Base-by-base conservation (phyloP, 2,113 vertebrate genomes). In the Cinclus cinclus region DNA sequence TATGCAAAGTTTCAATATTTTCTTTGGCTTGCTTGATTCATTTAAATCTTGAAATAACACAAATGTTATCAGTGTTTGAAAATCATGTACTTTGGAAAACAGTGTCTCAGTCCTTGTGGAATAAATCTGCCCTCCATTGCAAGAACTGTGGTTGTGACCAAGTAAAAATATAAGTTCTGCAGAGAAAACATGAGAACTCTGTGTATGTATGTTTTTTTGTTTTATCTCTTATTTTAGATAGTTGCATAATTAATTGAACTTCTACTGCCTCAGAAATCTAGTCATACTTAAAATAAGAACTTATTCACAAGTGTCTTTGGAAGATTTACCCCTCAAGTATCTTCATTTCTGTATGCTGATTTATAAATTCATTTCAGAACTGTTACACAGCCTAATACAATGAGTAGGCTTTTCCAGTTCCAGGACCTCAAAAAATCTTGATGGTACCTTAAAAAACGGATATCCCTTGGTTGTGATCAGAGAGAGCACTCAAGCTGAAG, bases 211-310 rank as follows among this genome's bases (percentile, higher is more conserved):
- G 12, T 0, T 58, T 18, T 39, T 47, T 92, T 65, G 9, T 65
- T 89, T 84, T 59, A 53, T 42, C 9, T 78, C 41, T 79, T 76
- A 65, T 17, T 85, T 91, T 74, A 71, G 35, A 39, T 22, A 55
- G 37, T 24, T 88, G 33, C 31, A 7, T 67, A 89, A 86, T 86
- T 92, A 69, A 69, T 94, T 73, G 12, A 17, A 37, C 83, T 44
- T 89, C 35, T 68, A 44, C 37, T 79, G 31, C 41, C 42, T 87
- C 81, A 59, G 42, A 73, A 91, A 50, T 21, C 21, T 79, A 78
- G 62, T 69, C 69, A 56, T 87, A 24, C 41, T 85, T 91, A 59
- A 89, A 83, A 73, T 46, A 33, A 41, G 52, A 81, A 58, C n/a
- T 85, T 87, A 90, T 65, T 95, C 53, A 73, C n/a, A 39, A 24